Evolutionary conservation across 2,113 vertebrate species (phyloP).

Genomic region (Reinhardtius hippoglossoides): DNA sequence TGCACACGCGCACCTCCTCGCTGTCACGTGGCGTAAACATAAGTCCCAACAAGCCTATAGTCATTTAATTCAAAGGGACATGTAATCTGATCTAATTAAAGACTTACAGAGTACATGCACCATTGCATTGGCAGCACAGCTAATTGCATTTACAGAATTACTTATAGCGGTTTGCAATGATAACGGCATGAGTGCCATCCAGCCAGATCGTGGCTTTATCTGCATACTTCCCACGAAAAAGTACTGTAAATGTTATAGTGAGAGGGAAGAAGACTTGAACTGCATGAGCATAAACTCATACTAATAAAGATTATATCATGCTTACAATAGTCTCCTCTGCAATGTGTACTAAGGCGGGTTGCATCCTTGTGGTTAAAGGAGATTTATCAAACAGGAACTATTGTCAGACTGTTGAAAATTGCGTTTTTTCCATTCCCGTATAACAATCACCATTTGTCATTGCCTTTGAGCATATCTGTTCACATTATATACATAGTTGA

Average conservation of each 20-base stretch:
- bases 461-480: not conserved
- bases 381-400: not conserved
- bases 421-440: no score
- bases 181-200: not conserved
- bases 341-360: not conserved
- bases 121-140: slow-evolving; percentile 34
- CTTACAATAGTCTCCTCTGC: not conserved
- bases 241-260: slow-evolving; percentile 8
- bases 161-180: slow-evolving; percentile 19
- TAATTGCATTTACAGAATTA: slow-evolving; percentile 47
- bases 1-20: slow-evolving; percentile 30
- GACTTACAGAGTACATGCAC: slow-evolving; percentile 45
- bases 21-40: slow-evolving; percentile 52
- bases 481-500: not conserved
- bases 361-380: slow-evolving; percentile 11
- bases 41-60: slow-evolving; percentile 23
- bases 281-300: slow-evolving; percentile 17
- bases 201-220: slow-evolving; percentile 13
- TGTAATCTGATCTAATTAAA: slow-evolving; percentile 65
- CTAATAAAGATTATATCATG: slow-evolving; percentile 37
- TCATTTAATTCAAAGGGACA: slow-evolving; percentile 50
- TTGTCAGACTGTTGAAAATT: no score
- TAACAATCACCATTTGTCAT: not conserved
- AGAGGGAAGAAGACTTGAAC: slow-evolving; percentile 1
- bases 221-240: slow-evolving; percentile 21